phyloP scores from a whole-genome alignment of 2,113 vertebrate genomes.

The Ciconia boyciana region DNA sequence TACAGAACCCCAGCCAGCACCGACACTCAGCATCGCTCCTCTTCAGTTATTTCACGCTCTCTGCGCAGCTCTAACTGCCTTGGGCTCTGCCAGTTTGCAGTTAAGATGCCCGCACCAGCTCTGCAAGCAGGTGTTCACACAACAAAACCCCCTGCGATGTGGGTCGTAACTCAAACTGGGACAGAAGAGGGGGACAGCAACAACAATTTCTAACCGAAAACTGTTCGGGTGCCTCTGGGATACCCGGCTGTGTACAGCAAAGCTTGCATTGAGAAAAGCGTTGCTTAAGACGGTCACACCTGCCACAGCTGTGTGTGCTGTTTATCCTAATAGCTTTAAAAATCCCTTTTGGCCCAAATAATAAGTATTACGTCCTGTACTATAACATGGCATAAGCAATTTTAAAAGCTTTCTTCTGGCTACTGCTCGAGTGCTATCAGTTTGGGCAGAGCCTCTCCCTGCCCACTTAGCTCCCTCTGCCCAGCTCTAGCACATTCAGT shows the following conservation, averaged over 20 bases:
- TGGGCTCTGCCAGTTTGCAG: background rate
- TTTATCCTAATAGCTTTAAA: background rate
- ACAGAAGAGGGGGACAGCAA: background rate
- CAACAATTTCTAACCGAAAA: background rate
- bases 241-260: background rate
- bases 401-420: background rate
- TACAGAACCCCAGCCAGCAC: background rate
- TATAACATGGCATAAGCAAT: accelerated
- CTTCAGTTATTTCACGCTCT: accelerated
- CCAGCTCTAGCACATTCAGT: background rate
- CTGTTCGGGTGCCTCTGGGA: accelerated
- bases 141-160: background rate
- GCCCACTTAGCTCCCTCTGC: background rate
- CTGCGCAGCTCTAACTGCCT: background rate
- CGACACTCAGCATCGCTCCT: accelerated
- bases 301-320: background rate
- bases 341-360: background rate
- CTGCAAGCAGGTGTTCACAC: background rate
- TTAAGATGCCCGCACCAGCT: background rate
- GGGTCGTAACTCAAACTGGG: background rate
- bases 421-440: background rate
- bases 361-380: background rate
- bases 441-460: background rate
- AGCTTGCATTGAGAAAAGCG: background rate
- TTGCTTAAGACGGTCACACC: background rate